Evolutionary conservation across 2,888 invertebrate genomes (phyloP), one percentile per base, ranked within the genome.

Genomic region (Neoscelio sp.): DNA sequence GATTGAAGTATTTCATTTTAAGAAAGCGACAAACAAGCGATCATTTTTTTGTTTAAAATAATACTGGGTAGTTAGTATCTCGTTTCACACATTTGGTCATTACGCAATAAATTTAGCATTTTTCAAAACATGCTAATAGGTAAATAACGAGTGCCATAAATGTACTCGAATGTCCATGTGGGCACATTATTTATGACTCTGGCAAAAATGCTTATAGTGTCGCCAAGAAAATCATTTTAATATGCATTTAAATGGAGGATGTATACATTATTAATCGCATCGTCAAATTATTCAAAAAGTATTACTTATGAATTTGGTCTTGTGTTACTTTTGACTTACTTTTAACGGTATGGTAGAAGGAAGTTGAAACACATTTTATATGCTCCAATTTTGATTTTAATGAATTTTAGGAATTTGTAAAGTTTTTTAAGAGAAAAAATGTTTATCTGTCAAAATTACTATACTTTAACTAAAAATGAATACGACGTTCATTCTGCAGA

Each of bases 111-210:
- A 58, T 48, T 70, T 48, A 18, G 38, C 40, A 60, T 50, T 40
- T 54, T 60, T 70, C 7, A 35, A 15, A 6, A 50, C 12, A 71
- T 71, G 71, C 60, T 60, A 71, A 71, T 71, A 26, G 23, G 52
- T 12, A 17, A 71, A 35, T 44, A 50, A 71, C 23, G 30, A 56
- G 33, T 12, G 46, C 33, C 23, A 33, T 60, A 71, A 62, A 56
- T 46, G 60, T 38, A 67, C 52, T 52, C 23, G 50, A 44, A 48
- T 44, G 54, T 33, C 50, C 23, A 67, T 52, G 60, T 60, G 44
- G 60, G 67, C 15, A 33, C 6, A 13, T 67, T 75, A 75, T 75
- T 75, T 75, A 74, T 52, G 65, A n/a, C 74, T 65, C 30, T 2
- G 10, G 26, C 28, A 42, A 50, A 56, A 74, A 50, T 65, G 44